A percentile compares a stretch with the other conserved stretches of the same genome.
Conservation (phyloP, 2,888 invertebrate species). For the Aporophyla lueneburgensis region DNA sequence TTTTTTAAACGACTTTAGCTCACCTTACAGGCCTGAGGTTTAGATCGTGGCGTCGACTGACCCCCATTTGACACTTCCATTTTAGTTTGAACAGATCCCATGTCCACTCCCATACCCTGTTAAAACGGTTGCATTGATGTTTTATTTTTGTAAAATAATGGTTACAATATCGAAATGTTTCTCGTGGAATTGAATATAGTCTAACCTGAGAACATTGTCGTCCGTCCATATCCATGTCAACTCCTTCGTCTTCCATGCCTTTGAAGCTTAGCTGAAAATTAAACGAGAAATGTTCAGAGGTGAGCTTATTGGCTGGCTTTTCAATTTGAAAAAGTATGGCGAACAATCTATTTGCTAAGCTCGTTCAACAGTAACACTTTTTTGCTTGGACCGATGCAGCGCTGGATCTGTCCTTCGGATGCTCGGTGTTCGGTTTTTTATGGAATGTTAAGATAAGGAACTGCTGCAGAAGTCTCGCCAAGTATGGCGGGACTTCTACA, state of each 20-base stretch:
- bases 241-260: constrained; percentile 89
- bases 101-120: constrained; percentile 88
- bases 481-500: not conserved
- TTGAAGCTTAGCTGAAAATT: constrained; percentile 85
- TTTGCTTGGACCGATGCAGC: not conserved
- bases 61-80: constrained; percentile 86
- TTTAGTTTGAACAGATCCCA: constrained; percentile 89
- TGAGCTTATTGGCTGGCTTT: not conserved
- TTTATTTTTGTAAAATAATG: constrained; percentile 41
- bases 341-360: not conserved
- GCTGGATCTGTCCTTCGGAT: not conserved
- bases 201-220: constrained; percentile 88
- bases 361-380: not conserved
- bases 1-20: constrained; percentile 56
- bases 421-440: not conserved
- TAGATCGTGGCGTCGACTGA: constrained; percentile 90
- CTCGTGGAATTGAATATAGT: not conserved
- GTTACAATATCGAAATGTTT: constrained; percentile 14
- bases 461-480: no score
- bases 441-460: not conserved
- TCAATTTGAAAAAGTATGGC: not conserved
- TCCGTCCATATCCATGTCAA: constrained; percentile 89
- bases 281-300: not conserved
- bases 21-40: constrained; percentile 94
- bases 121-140: constrained; percentile 58